phyloP scores from a whole-genome alignment of 2,113 vertebrate species.

The Phainopepla nitens region DNA sequence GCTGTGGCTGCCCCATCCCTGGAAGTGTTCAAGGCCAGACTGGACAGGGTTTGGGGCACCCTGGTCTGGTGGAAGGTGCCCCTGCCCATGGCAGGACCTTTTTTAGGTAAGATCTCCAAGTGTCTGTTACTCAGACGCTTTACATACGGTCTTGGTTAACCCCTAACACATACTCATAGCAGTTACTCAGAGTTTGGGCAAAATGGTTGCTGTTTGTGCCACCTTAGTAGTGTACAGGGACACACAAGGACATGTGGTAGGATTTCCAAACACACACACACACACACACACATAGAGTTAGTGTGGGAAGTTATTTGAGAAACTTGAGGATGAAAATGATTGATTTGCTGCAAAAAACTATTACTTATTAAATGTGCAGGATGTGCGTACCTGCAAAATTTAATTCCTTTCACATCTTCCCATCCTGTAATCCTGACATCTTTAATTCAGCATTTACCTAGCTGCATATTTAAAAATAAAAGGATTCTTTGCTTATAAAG shows the following conservation, averaged over 20 bases:
- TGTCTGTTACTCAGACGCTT: background rate
- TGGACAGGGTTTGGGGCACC: background rate
- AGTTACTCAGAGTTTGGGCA: background rate
- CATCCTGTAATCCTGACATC: background rate
- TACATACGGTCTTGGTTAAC: too few relatives aligned
- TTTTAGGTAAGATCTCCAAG: background rate
- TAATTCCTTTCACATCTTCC: background rate
- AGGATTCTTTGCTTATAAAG: background rate
- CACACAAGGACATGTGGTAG: fast-evolving
- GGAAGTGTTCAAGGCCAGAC: too few relatives aligned
- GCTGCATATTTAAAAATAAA: background rate
- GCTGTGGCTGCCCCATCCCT: background rate
- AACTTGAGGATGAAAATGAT: background rate
- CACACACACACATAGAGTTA: background rate
- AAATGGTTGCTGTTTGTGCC: fast-evolving
- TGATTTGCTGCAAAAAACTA: background rate
- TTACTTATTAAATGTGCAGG: background rate
- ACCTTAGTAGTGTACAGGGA: background rate
- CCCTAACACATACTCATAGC: too few relatives aligned
- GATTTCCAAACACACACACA: background rate
- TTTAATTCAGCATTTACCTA: background rate
- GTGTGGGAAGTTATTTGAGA: background rate
- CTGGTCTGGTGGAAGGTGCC: background rate
- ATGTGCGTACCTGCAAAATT: fast-evolving
- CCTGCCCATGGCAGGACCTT: background rate